A percentile compares a stretch with the other conserved stretches of the same genome.
Evolutionary conservation across 2,113 vertebrate species (phyloP).

Genomic region (Osmerus mordax): DNA sequence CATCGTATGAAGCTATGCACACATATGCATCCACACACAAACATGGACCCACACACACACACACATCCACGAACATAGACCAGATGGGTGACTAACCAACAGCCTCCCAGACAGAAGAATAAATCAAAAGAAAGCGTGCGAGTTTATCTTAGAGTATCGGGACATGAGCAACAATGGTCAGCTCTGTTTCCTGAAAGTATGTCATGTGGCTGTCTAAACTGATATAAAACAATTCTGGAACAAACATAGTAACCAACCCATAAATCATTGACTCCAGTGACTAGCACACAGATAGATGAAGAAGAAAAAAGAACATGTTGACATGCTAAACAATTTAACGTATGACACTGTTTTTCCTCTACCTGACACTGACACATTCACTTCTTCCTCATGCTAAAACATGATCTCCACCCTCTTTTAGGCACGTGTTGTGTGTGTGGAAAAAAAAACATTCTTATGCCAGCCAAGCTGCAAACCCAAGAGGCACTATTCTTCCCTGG

Average conservation of each 20-base stretch:
- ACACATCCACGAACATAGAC: not conserved
- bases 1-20: constrained; percentile 1
- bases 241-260: not conserved
- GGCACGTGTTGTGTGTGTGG: too few species aligned
- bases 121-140: not conserved
- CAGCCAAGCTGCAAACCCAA: not conserved
- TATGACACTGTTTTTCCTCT: too few species aligned
- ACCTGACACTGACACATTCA: too few species aligned
- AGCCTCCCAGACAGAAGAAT: not conserved
- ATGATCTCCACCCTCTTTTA: too few species aligned
- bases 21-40: constrained; percentile 1
- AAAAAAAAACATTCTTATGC: too few species aligned
- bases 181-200: not conserved
- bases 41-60: constrained; percentile 5
- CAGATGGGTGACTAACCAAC: constrained; percentile 1
- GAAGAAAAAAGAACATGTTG: not conserved
- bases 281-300: not conserved
- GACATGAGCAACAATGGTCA: not conserved
- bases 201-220: not conserved
- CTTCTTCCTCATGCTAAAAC: too few species aligned
- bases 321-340: too few species aligned
- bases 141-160: not conserved
- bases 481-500: not conserved
- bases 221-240: not conserved
- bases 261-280: constrained; percentile 2